Evolutionary conservation across 2,888 invertebrate genomes (phyloP).

Genomic region (Pherbina coryleti): DNA sequence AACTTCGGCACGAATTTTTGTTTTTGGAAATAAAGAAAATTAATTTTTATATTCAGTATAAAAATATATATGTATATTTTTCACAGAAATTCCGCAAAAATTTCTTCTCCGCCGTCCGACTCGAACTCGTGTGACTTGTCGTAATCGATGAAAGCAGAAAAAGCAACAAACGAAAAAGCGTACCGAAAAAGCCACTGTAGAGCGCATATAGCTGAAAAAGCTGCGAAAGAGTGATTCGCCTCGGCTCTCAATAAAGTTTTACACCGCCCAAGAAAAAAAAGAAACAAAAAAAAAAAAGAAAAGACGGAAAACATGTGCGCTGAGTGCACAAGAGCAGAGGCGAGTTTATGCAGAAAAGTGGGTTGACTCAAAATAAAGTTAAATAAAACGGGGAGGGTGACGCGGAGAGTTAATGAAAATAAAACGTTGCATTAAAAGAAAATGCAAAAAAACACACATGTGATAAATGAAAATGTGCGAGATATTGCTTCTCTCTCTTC

Average conservation of each 20-base stretch:
- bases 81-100: slow-evolving; percentile 27
- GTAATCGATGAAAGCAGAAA: slow-evolving; percentile 29
- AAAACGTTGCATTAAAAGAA: too few relatives aligned
- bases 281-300: not conserved
- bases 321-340: not conserved
- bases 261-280: not conserved
- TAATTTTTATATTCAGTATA: slow-evolving; percentile 14
- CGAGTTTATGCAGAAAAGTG: too few relatives aligned
- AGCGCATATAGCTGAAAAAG: not conserved
- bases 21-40: not conserved
- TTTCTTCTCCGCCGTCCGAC: slow-evolving; percentile 26
- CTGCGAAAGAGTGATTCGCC: not conserved
- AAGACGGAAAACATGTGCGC: not conserved
- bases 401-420: not conserved
- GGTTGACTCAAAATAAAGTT: too few relatives aligned
- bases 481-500: too few relatives aligned
- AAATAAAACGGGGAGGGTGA: not conserved
- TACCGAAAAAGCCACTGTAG: not conserved
- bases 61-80: slow-evolving; percentile 18
- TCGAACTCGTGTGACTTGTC: slow-evolving; percentile 30
- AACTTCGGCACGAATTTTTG: not conserved
- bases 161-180: slow-evolving; percentile 10
- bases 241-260: too few relatives aligned
- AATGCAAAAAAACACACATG: too few relatives aligned
- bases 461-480: too few relatives aligned